Evolutionary conservation across 2,888 invertebrate genomes (phyloP).

Genomic region (Oscheius myriophilus): DNA sequence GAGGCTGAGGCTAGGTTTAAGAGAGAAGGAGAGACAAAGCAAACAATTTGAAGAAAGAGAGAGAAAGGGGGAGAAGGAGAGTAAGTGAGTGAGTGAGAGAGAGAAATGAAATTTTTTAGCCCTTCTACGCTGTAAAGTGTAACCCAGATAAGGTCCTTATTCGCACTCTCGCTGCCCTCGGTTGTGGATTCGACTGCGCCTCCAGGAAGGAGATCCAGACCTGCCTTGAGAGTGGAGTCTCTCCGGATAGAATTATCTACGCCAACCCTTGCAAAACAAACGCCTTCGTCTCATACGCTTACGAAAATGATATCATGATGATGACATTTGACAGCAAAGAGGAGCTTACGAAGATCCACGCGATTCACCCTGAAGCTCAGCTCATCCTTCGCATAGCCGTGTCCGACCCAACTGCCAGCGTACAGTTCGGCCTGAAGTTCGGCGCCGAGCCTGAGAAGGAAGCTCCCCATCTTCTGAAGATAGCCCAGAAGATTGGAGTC

Average conservation of each 20-base stretch:
- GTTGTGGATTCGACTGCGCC: conserved; percentile 95
- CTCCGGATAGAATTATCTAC: conserved; percentile 62
- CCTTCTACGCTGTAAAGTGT: conserved; percentile 86
- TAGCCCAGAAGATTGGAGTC: conserved; percentile 60
- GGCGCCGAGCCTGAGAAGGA: conserved; percentile 69
- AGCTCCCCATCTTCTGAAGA: conserved; percentile 56
- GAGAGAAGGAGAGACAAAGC: too few species aligned
- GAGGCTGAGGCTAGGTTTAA: too few species aligned
- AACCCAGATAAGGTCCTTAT: conserved; percentile 87
- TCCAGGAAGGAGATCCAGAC: conserved; percentile 78
- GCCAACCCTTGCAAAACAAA: conserved; percentile 71
- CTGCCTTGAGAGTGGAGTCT: conserved; percentile 43
- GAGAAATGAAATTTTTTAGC: too few species aligned
- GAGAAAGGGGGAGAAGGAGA: too few species aligned
- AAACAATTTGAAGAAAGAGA: too few species aligned
- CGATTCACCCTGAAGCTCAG: conserved; percentile 61
- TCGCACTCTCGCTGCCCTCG: conserved; percentile 83
- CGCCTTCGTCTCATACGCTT: conserved; percentile 66
- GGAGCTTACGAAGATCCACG: conserved; percentile 63
- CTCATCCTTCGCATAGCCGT: conserved; percentile 81
- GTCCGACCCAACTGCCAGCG: conserved; percentile 86
- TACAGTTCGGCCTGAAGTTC: conserved; percentile 75
- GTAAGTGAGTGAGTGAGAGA: too few species aligned
- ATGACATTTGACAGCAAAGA: conserved; percentile 70
- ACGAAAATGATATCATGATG: conserved; percentile 41